Base-by-base conservation (phyloP, 1,140 invertebrate species). In the Melanaphis sacchari region DNA sequence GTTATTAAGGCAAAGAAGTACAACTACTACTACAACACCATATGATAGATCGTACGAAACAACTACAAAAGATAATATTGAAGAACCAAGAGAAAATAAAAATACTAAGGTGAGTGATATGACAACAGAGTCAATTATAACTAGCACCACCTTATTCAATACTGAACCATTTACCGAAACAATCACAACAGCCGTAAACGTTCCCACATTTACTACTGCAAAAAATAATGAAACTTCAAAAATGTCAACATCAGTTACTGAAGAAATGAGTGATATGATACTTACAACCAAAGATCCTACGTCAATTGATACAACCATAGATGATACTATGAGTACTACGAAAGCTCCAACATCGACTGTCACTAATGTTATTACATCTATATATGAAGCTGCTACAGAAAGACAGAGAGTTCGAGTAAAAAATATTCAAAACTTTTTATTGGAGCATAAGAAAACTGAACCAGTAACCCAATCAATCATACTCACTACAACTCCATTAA, bases 331-430 rank as follows among this genome's bases (percentile, higher is more conserved):
- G 11, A 85, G 66, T 84, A 54, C 91, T 40, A 90, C 91, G 22
- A 94, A n/a, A 54, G 24, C 88, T n/a, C 52, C 84, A 41, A 94
- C 94, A 43, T 94, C 94, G 24, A 94, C 94, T 24, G 94, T 94
- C n/a, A 94, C 94, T 43, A 94, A 94, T 89, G 93, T 94, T 90
- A 94, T 94, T 87, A 94, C 94, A 31, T 91, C 94, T n/a, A 93
- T 94, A 31, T 94, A 94, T 91, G 94, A 94, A 93, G 94, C 94
- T n/a, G 94, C 94, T 24, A 94, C 94, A 41, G 94, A 94, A 93
- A 93, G 94, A 54, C 94, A 94, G 81, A 94, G 93, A 93, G 93
- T 94, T 90, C 94, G 94, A 46, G 85, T 94, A 18, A 94, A 94
- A 85, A 94, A 94, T 43, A 93, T 94, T n/a, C 91, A 94, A 90